Base-by-base conservation (phyloP, 2,797 vertebrate species). In the Pitangus sulphuratus region DNA sequence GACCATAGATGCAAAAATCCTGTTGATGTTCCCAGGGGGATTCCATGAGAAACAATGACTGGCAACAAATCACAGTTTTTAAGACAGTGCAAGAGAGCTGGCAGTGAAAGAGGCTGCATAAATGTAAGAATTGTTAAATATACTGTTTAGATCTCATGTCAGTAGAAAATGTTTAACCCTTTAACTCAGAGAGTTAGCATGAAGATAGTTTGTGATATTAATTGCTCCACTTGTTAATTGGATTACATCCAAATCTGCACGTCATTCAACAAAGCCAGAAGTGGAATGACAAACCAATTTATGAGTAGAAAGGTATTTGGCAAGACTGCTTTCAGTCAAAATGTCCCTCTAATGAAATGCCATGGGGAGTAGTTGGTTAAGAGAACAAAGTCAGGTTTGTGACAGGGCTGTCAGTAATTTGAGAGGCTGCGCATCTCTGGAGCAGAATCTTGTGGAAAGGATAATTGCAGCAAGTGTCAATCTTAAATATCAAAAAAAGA, bases 301-400 rank as follows among this genome's bases (percentile, higher is more conserved):
- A 78, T 83, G 94, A 97, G 85, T 51, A 74, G 96, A 95, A 95
- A 95, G 87, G 72, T 88, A 96, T 97, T 97, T 91, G 95, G 92
- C 89, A 87, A 82, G 89, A 80, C 78, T 94, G 89, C 93, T 97
- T 93, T 97, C 91, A 71, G 88, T 95, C 96, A 97, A 97, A 95
- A 96, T 97, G 93, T 50, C 76, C 83, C 95, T 95, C 95, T 97
- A 97, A 97, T 96, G 97, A 97, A 97, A 97, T 95, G 92, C 95
- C 88, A 97, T 54, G 76, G 97, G 97, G 94, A 97, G 89, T 88
- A 96, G 95, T 93, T 97, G 93, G 87, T 93, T 95, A 87, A 80
- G 87, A 96, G 97, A 97, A 98, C 97, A 98, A 98, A 98, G 97
- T 97, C 89, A 95, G 96, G 85, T 96, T 97, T 98, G 97, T 97